Base-by-base conservation (phyloP, 2,797 vertebrate species). In the Aplochiton taeniatus region DNA sequence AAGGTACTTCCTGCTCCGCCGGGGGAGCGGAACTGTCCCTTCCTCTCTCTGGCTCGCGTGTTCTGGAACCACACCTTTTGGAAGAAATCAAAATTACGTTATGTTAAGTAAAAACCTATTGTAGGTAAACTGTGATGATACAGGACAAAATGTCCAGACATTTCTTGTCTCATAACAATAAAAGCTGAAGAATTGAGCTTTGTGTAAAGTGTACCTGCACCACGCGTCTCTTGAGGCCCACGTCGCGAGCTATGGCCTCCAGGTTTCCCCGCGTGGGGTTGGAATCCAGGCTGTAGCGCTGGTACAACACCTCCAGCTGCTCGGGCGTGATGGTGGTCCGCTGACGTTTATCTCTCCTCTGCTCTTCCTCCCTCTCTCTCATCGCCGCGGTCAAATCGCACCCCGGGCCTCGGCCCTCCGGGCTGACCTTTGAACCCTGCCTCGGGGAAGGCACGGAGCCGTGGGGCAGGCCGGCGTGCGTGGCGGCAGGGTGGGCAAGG, bases 1-100 rank as follows among this genome's bases (percentile, higher is more conserved):
- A 90, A 88, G 75, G 71, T 87, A 59, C 86, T 86, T 74, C 86
- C 89, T 41, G 89, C 89, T 41, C 95, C 96, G 45, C 97, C 96
- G 65, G 96, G 90, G 0, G 97, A 96, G 75, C 97, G 89, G 88
- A 99, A 99, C 81, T 99, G 98, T 56, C 98, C 98, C 84, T 99
- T 99, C 84, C 98, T 92, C 73, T 99, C 97, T 83, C 98, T 93
- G 9, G 97, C 98, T 49, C 97, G 89, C 1, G 97, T 99, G 82
- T 99, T 99, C 87, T 99, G 98, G 91, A 99, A 99, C 98, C 97
- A 99, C 31, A 99, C 98, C 82, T 99, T 93, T 8, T 42, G 31
- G 31, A 6, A 6, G 6, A 31, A 31, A 31, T 3, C 31, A 31
- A 31, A n/a, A n/a, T n/a, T n/a, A n/a, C n/a, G n/a, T n/a, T n/a